These are phyloP conservation scores for Palaemon carinicauda DNA, from an alignment of 1,140 invertebrate genomes.

Conservation along the genomic window DNA sequence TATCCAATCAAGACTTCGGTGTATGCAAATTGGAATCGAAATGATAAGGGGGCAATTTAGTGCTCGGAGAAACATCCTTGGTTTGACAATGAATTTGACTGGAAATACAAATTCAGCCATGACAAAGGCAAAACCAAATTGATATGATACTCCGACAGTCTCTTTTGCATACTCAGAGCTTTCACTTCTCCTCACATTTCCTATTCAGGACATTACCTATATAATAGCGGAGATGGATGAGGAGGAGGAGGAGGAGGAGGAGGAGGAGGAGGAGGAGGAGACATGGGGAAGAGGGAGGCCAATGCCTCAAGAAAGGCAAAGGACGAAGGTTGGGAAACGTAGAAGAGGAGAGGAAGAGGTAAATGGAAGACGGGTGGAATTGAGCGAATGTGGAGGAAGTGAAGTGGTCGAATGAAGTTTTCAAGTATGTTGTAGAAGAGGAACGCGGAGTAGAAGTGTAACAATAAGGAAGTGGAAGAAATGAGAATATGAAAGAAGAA, in stretches of 20 bases:
- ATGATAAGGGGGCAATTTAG: not conserved
- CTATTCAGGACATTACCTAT: conserved; percentile 27
- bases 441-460: not conserved
- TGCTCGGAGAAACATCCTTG: not conserved
- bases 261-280: not conserved
- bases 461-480: too few relatives aligned
- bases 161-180: conserved; percentile 12
- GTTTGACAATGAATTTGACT: conserved; percentile 13
- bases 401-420: not conserved
- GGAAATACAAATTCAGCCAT: conserved; percentile 15
- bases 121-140: conserved; percentile 18
- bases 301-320: not conserved
- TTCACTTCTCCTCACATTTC: not conserved
- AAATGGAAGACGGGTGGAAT: too few relatives aligned
- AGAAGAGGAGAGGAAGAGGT: not conserved
- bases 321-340: not conserved
- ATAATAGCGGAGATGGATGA: conserved; percentile 13
- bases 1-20: too few relatives aligned
- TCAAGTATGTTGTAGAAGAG: too few relatives aligned
- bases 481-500: not conserved
- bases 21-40: too few relatives aligned
- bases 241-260: not conserved
- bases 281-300: too few relatives aligned
- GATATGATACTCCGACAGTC: conserved; percentile 13
- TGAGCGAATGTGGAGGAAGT: not conserved